phyloP scores from a whole-genome alignment of 2,797 vertebrate species.

The Setipinna tenuifilis region DNA sequence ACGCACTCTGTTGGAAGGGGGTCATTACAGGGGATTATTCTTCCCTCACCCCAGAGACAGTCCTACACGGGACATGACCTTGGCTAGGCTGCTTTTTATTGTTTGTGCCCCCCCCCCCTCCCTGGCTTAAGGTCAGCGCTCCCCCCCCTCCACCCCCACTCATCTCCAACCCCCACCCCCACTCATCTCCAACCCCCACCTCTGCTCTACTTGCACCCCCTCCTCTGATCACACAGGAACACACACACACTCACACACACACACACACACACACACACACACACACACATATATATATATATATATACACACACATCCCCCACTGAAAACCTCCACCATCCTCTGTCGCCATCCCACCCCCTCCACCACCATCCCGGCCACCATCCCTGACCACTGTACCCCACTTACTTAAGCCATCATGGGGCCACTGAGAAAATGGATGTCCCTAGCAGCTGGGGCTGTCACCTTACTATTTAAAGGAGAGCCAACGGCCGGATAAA shows the following conservation, averaged over 20 bases:
- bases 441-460: slow-evolving; percentile 10
- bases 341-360: not conserved
- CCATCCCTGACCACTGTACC: not conserved
- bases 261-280: too few species aligned
- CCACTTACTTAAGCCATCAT: not conserved
- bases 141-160: not conserved
- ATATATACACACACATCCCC: not conserved
- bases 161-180: not conserved
- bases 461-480: slow-evolving; percentile 21
- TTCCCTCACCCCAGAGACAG: not conserved
- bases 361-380: not conserved
- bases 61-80: slow-evolving; percentile 38
- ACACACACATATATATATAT: too few species aligned
- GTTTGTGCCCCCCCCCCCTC: not conserved
- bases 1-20: not conserved
- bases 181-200: not conserved
- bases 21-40: slow-evolving; percentile 38
- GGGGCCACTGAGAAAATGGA: slow-evolving; percentile 3
- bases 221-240: too few species aligned
- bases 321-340: not conserved
- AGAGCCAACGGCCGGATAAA: slow-evolving; percentile 17
- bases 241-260: too few species aligned
- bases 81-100: slow-evolving; percentile 20
- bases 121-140: not conserved
- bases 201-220: not conserved